Base-by-base conservation (phyloP, 2,797 vertebrate species). In the Falco columbarius region DNA sequence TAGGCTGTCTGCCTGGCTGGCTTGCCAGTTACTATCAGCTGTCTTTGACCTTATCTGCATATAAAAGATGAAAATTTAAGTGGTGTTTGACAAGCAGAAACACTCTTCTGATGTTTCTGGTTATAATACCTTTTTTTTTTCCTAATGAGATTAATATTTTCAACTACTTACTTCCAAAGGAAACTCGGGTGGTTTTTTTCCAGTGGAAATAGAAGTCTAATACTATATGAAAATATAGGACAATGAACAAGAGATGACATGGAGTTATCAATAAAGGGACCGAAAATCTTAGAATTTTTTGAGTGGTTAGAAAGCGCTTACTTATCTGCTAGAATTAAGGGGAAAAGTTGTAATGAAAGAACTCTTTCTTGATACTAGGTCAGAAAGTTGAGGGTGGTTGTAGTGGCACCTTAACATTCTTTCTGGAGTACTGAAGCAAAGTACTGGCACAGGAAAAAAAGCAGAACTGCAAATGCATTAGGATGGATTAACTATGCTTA, bases 161-260 rank as follows among this genome's bases (percentile, higher is more conserved):
- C 12, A 81, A 11, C 22, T 23, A 8, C 19, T 77, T 89, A 8
- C 19, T 77, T 89, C 20, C 44, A 26, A 26, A 24, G n/a, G 12
- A 71, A 61, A 54, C 24, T 22, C 27, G 34, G 14, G 3, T 0
- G 46, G 8, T 4, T 7, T 6, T 3, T 40, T 38, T 52, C 5
- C n/a, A n/a, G 47, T 62, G 56, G 55, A 84, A 67, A 36, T 14
- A 40, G 47, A 77, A 34, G 24, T 14, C 14, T 5, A 34, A 3
- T 32, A 6, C 17, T 55, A 1, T 4, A 36, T 26, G 22, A 34
- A 74, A 91, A n/a, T 23, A 55, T 15, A 56, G 19, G 67, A 36
- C 8, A 47, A 4, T 22, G 36, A 34, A 19, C 0, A 3, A 77
- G 49, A 40, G 27, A 38, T 52, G 27, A 59, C 24, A n/a, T 62